These are phyloP conservation scores for Pinctada fucata DNA, from an alignment of 2,888 invertebrate species.

Conservation along the genomic window DNA sequence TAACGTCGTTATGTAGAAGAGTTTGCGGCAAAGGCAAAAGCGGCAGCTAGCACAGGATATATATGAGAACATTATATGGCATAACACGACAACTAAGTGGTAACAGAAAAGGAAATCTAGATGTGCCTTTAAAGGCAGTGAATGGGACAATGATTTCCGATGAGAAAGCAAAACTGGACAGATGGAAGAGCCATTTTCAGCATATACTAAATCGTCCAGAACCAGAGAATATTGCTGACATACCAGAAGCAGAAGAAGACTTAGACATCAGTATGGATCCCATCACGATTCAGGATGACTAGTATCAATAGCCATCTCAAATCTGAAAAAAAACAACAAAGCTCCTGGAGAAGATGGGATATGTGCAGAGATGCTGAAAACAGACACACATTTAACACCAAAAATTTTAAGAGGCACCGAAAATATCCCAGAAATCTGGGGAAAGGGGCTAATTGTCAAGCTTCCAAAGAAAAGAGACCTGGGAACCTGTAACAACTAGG, in stretches of 20 bases:
- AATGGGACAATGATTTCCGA: constrained; percentile 4
- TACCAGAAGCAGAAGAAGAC: neutral
- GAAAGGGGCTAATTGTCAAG: neutral
- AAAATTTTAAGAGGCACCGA: neutral
- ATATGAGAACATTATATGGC: constrained; percentile 23
- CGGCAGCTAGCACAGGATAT: constrained; percentile 16
- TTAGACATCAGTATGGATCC: neutral
- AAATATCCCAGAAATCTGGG: neutral
- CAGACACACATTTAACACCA: neutral
- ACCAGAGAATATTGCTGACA: neutral
- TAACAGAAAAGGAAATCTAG: constrained; percentile 4
- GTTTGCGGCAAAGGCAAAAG: constrained; percentile 20
- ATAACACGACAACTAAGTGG: neutral
- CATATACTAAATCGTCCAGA: neutral
- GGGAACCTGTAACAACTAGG: neutral
- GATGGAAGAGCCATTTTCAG: constrained; percentile 13
- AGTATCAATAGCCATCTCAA: neutral
- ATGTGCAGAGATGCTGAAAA: constrained; percentile 15
- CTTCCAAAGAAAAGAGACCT: neutral
- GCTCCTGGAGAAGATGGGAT: constrained; percentile 25
- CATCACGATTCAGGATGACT: neutral
- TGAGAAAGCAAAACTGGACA: constrained; percentile 15
- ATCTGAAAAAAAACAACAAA: constrained; percentile 1
- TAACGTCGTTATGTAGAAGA: neutral
- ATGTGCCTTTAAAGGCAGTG: constrained; percentile 11